A percentile compares a stretch with the other conserved stretches of the same genome.
phyloP scores from a whole-genome alignment of 2,113 vertebrate genomes.

The Protomyctophum bolini region DNA sequence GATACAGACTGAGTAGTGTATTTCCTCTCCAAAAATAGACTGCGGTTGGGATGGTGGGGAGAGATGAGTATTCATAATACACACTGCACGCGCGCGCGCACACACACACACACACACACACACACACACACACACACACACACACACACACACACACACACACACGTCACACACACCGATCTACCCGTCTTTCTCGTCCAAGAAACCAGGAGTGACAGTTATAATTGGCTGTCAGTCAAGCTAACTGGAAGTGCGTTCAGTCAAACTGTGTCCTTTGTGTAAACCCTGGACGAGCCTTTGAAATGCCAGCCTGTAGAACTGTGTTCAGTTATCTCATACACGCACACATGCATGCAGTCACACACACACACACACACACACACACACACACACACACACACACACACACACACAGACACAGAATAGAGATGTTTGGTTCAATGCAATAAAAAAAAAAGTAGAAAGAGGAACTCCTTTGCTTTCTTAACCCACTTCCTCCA shows the following conservation, averaged over 20 bases:
- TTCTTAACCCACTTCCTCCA: too few species aligned
- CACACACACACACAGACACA: conserved; percentile 12
- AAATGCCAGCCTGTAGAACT: conserved; percentile 10
- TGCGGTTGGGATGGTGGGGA: conserved; percentile 16
- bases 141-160: neutral
- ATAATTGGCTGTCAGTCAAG: conserved; percentile 46
- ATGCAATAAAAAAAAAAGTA: too few species aligned
- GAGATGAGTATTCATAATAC: conserved; percentile 4
- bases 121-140: neutral
- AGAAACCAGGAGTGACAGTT: conserved; percentile 8
- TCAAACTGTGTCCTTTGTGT: conserved; percentile 18
- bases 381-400: neutral
- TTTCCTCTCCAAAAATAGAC: conserved; percentile 47
- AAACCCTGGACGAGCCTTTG: conserved; percentile 26
- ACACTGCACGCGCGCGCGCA: neutral
- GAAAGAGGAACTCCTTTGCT: too few species aligned
- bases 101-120: conserved; percentile 1
- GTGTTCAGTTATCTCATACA: conserved; percentile 14
- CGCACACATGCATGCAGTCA: neutral
- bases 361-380: conserved; percentile 8
- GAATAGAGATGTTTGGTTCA: too few species aligned
- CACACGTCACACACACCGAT: neutral
- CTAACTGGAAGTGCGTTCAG: conserved; percentile 26
- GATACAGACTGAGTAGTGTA: conserved; percentile 23
- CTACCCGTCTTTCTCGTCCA: conserved; percentile 20